phyloP scores from a whole-genome alignment of 2,797 vertebrate species.

The Myotis pilosus region DNA sequence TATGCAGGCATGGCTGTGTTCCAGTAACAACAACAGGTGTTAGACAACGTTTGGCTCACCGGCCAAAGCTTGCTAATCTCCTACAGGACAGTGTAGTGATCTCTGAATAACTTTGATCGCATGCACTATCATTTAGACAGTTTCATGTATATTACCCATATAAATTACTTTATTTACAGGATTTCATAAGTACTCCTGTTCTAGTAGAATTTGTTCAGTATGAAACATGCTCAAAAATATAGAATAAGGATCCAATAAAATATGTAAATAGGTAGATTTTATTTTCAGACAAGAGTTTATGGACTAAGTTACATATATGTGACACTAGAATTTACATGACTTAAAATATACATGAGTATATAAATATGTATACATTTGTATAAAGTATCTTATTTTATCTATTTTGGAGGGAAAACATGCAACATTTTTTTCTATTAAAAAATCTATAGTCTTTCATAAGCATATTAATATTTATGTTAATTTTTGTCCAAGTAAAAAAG shows the following conservation, averaged over 20 bases:
- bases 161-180: not conserved
- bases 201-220: not conserved
- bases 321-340: not conserved
- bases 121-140: not conserved
- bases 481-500: not conserved
- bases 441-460: not conserved
- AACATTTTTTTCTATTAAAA: constrained; percentile 31
- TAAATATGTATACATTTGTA: not conserved
- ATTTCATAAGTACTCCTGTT: not conserved
- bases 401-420: not conserved
- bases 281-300: not conserved
- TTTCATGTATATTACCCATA: not conserved
- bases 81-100: not conserved
- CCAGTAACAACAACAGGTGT: not conserved
- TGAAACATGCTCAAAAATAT: not conserved
- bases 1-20: not conserved
- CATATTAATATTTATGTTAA: not conserved
- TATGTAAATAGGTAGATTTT: not conserved
- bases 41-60: not conserved
- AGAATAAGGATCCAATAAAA: not conserved
- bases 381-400: not conserved
- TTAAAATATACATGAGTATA: no score
- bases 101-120: not conserved
- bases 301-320: not conserved
- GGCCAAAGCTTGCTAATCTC: not conserved